A percentile compares a stretch with the other conserved stretches of the same genome.
These are phyloP conservation scores for Acanthiza pusilla DNA, from an alignment of 2,797 vertebrate genomes.

Conservation along the genomic window DNA sequence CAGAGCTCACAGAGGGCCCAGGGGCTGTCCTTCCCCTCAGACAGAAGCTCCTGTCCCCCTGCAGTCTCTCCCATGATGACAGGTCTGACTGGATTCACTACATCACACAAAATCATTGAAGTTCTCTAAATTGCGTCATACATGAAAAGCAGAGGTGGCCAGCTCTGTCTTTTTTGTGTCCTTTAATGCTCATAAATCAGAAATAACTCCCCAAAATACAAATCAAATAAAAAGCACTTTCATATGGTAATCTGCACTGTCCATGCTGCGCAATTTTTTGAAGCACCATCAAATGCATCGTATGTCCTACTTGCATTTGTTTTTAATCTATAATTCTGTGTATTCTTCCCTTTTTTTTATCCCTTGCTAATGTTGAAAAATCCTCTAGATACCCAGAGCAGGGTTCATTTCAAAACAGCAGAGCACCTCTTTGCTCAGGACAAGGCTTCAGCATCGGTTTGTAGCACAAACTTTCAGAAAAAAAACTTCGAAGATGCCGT, in stretches of 20 bases:
- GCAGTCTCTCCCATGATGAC: neutral
- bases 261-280: neutral
- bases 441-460: neutral
- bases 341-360: neutral
- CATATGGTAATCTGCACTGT: neutral
- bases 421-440: neutral
- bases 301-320: neutral
- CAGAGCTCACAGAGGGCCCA: neutral
- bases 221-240: neutral
- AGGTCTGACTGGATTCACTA: neutral
- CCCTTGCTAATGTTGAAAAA: slow-evolving; percentile 11
- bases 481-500: neutral
- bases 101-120: neutral
- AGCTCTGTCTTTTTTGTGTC: neutral
- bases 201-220: neutral
- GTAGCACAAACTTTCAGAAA: slow-evolving; percentile 17
- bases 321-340: neutral
- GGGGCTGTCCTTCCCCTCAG: neutral
- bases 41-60: neutral
- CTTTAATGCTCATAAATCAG: neutral
- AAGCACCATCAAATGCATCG: neutral
- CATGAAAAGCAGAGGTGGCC: neutral
- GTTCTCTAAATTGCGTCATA: neutral
- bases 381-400: neutral
- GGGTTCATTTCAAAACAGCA: neutral